phyloP scores from a whole-genome alignment of 2,797 vertebrate genomes.

The Cephalopachus bancanus region DNA sequence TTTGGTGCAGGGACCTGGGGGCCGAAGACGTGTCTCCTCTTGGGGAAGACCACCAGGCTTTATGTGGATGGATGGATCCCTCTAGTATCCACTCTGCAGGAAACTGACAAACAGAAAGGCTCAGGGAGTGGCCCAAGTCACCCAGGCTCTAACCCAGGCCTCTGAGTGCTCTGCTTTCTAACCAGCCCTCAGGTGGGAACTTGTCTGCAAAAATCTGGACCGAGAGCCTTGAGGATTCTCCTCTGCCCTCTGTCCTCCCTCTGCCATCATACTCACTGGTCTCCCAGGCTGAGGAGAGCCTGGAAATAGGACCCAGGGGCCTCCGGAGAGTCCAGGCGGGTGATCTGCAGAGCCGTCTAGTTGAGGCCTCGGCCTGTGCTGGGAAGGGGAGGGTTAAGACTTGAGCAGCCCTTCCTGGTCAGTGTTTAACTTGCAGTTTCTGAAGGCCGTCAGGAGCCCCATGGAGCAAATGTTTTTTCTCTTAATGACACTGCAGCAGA shows the following conservation, averaged over 20 bases:
- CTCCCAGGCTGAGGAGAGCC: neutral
- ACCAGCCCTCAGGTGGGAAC: neutral
- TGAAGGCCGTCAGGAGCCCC: slow-evolving; percentile 75
- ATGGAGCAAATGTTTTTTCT: slow-evolving; percentile 81
- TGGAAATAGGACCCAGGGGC: accelerated
- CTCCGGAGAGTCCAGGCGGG: neutral
- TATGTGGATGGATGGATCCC: neutral
- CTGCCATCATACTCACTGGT: neutral
- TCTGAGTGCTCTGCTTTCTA: neutral
- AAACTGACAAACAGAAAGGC: neutral
- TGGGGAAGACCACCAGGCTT: neutral
- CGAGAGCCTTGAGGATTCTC: neutral
- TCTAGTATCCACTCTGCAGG: neutral
- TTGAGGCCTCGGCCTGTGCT: no score
- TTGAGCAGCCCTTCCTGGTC: neutral
- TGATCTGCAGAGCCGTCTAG: neutral
- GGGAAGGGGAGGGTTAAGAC: slow-evolving; percentile 28
- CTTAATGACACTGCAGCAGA: slow-evolving; percentile 76
- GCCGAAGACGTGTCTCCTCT: accelerated
- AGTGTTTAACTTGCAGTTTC: slow-evolving; percentile 67
- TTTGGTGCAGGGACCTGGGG: neutral
- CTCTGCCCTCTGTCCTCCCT: neutral
- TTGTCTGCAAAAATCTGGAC: no score
- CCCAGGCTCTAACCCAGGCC: neutral
- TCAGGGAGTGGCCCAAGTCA: neutral